A percentile compares a stretch with the other conserved stretches of the same genome.
Conservation (phyloP, 2,797 vertebrate genomes). For the Acipenser ruthenus region DNA sequence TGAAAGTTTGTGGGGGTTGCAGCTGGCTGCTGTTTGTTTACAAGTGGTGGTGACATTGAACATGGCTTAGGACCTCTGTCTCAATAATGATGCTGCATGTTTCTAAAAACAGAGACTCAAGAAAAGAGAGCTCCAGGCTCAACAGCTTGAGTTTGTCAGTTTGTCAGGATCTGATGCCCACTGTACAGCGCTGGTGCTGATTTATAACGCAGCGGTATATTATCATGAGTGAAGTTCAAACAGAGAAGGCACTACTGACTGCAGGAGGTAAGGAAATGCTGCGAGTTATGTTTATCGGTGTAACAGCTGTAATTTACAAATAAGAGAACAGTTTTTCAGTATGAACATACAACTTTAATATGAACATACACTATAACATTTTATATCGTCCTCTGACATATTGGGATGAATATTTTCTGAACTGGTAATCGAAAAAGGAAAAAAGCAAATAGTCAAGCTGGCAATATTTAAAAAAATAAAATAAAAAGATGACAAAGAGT, state of each 20-base stretch:
- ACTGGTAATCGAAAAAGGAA: too few species aligned
- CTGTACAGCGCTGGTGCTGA: neutral
- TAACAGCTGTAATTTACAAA: too few species aligned
- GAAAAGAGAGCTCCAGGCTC: constrained; percentile 33
- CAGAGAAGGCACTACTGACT: constrained; percentile 33
- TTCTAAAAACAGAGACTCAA: constrained; percentile 51
- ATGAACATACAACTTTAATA: too few species aligned
- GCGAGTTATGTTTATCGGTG: neutral
- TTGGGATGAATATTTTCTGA: too few species aligned
- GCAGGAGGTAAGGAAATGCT: constrained; percentile 43
- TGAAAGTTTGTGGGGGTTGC: neutral
- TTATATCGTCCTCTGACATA: too few species aligned
- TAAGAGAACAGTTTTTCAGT: too few species aligned
- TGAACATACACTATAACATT: too few species aligned
- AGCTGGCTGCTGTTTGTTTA: constrained; percentile 30
- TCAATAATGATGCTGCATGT: constrained; percentile 31
- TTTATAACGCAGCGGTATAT: neutral
- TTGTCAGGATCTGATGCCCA: constrained; percentile 21
- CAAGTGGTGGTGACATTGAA: constrained; percentile 39
- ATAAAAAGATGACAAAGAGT: too few species aligned
- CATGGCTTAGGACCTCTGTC: constrained; percentile 42
- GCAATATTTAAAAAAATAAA: too few species aligned
- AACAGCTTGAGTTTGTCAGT: constrained; percentile 26
- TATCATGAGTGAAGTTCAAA: constrained; percentile 8
- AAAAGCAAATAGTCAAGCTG: too few species aligned